Conservation (phyloP, 2,797 vertebrate species). For the Peromyscus melanophrys region DNA sequence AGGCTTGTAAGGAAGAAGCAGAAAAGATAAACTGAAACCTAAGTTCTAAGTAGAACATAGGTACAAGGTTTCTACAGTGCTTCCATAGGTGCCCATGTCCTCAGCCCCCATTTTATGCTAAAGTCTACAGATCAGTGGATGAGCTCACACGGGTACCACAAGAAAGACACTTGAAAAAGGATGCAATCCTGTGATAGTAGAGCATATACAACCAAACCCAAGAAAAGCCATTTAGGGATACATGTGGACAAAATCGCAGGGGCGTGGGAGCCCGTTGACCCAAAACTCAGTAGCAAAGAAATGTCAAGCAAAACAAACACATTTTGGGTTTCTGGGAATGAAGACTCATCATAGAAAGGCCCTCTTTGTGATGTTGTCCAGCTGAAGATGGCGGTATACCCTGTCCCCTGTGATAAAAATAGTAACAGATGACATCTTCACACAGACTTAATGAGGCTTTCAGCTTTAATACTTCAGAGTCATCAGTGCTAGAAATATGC, state of each 20-base stretch:
- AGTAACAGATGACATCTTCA: neutral
- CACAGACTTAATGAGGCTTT: neutral
- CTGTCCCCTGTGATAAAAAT: neutral
- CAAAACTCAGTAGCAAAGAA: neutral
- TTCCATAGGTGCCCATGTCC: accelerated
- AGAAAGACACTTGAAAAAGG: neutral
- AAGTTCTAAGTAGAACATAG: neutral
- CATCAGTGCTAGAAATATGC: neutral
- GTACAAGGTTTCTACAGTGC: accelerated
- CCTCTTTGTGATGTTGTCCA: neutral
- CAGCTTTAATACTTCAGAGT: neutral
- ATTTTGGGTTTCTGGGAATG: neutral
- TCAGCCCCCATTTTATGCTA: neutral
- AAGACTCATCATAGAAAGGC: neutral
- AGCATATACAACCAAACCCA: too few species aligned
- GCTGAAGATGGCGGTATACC: too few species aligned
- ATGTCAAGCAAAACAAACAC: neutral
- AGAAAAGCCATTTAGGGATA: neutral
- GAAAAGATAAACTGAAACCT: neutral
- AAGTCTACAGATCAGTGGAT: neutral
- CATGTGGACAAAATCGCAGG: accelerated
- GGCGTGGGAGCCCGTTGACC: accelerated
- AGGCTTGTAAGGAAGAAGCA: neutral
- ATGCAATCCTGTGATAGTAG: accelerated
- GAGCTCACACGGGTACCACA: too few species aligned